These are phyloP conservation scores for Macrotis lagotis DNA, from an alignment of 2,113 vertebrate species.

Conservation along the genomic window DNA sequence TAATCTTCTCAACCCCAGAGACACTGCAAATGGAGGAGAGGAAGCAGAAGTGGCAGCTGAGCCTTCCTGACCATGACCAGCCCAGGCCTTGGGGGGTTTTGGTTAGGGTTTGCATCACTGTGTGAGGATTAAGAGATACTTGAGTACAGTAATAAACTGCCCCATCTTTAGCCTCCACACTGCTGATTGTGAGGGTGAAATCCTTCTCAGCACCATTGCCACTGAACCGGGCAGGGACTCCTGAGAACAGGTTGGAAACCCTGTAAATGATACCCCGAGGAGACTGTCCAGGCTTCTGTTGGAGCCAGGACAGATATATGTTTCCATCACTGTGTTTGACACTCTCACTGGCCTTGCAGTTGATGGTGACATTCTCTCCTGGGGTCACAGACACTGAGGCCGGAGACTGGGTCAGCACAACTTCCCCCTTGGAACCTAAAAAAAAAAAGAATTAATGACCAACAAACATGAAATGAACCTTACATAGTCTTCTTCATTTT, in stretches of 20 bases:
- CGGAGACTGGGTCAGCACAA: conserved; percentile 5
- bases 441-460: no score
- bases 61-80: neutral
- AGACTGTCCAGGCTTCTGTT: neutral
- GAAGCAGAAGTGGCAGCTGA: neutral
- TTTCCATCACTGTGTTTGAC: neutral
- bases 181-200: neutral
- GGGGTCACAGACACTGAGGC: rapidly evolving
- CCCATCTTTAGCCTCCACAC: neutral
- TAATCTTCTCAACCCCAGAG: no score
- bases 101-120: neutral
- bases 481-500: neutral
- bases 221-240: neutral
- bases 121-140: neutral
- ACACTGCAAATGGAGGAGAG: neutral
- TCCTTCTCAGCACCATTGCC: neutral
- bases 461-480: no score
- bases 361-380: neutral
- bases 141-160: neutral
- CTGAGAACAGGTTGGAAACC: rapidly evolving
- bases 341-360: neutral
- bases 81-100: neutral
- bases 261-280: rapidly evolving
- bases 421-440: neutral
- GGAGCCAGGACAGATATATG: neutral